These are phyloP conservation scores for Balanococcus diminutus DNA, from an alignment of 2,888 invertebrate species.

Conservation along the genomic window DNA sequence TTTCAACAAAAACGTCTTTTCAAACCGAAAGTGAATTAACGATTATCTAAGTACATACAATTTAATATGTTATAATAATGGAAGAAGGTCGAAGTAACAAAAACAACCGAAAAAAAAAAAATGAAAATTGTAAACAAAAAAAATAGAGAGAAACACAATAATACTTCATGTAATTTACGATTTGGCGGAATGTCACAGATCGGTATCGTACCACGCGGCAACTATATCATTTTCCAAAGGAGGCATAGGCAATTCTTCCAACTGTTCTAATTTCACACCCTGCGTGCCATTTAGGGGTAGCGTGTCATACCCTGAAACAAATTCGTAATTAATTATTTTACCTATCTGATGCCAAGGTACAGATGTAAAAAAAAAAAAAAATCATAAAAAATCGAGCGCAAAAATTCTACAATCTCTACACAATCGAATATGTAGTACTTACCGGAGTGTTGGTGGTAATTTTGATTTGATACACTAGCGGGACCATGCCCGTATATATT, in stretches of 20 bases:
- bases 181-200: conserved; percentile 74
- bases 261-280: conserved; percentile 78
- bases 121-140: no score
- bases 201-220: conserved; percentile 97
- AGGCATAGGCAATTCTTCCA: conserved; percentile 76
- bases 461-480: background rate
- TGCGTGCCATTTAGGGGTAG: conserved; percentile 85
- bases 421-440: background rate
- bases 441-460: background rate
- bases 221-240: conserved; percentile 90
- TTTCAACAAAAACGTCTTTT: no score
- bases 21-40: no score
- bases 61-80: background rate
- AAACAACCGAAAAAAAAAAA: background rate
- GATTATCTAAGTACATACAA: no score
- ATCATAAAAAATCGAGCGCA: no score
- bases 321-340: background rate
- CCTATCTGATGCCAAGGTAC: no score
- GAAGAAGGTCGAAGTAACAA: background rate
- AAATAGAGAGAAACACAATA: background rate
- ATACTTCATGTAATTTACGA: background rate
- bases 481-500: background rate
- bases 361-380: no score
- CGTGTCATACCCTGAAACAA: conserved; percentile 88
- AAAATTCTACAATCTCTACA: background rate